Evolutionary conservation across 2,888 invertebrate genomes (phyloP), one percentile per base, ranked within the genome.

Genomic region (Idaea aversata): DNA sequence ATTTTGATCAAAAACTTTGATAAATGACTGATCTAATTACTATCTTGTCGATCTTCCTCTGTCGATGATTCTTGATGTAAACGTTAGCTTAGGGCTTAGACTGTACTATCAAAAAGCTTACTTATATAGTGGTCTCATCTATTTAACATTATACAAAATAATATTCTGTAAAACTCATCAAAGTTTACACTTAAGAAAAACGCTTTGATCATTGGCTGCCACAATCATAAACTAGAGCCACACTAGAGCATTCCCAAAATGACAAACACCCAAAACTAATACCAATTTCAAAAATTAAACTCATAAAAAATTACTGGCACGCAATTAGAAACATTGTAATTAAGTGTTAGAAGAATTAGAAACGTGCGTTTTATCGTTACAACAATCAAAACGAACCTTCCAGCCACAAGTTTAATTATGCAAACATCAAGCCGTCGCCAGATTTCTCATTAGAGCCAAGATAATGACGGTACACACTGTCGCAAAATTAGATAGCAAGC

Each of bases 401-500:
- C 83, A 87, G 81, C 88, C 88, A 78, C 91, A 90, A 90, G 88
- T 93, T 92, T 91, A 92, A 92, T 93, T 92, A 93, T 92, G 91
- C 92, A 92, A 91, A 91, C 92, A 92, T 90, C 91, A 91, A 90
- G 90, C 91, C 91, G 88, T 89, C 88, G 89, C 91, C 91, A 93
- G 93, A 93, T 93, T 93, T 93, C 92, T 93, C 93, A 93, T 93
- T 93, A 93, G 93, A 90, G 88, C 87, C 86, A 91, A 92, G 92
- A 93, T 93, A 93, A 93, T 93, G 92, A 92, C 91, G 87, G 90
- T 89, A 90, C 90, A 91, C 91, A 91, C 92, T 92, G 92, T 93
- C 91, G 91, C 92, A 90, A 92, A 93, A 93, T 93, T 92, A 93
- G 92, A 93, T 91, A 91, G 88, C 90, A 87, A 88, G 89, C 91